A percentile compares a stretch with the other conserved stretches of the same genome.
Evolutionary conservation across 2,888 invertebrate species (phyloP).

Genomic region (Rhaphigaster nebulosa): DNA sequence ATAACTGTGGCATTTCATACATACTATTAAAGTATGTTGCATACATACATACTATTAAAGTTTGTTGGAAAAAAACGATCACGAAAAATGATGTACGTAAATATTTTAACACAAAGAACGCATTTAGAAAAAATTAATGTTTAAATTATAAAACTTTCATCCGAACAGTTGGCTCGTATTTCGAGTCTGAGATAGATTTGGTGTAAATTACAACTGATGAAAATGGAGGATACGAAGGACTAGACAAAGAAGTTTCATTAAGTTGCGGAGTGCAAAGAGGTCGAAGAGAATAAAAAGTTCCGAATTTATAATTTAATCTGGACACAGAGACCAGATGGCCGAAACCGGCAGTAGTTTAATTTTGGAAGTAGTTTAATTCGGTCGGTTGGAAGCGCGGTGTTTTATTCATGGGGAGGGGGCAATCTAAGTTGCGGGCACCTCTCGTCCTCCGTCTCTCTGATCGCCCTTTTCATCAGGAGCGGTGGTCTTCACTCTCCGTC

Average conservation of each 20-base stretch:
- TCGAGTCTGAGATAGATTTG: too few relatives aligned
- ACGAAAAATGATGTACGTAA: too few relatives aligned
- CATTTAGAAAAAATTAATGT: background rate
- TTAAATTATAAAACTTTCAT: background rate
- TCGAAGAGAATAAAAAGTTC: background rate
- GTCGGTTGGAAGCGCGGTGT: background rate
- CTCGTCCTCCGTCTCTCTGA: background rate
- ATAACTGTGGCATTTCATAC: too few relatives aligned
- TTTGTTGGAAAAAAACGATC: too few relatives aligned
- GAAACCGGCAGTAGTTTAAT: background rate
- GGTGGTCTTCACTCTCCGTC: background rate
- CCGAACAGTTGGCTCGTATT: background rate
- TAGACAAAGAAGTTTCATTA: background rate
- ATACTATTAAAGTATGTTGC: too few relatives aligned
- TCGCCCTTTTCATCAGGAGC: background rate
- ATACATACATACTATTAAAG: too few relatives aligned
- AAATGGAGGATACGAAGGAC: background rate
- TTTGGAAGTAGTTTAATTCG: slow-evolving; percentile 31
- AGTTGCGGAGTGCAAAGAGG: background rate
- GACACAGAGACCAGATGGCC: slow-evolving; percentile 7
- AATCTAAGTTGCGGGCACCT: slow-evolving; percentile 9
- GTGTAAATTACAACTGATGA: too few relatives aligned
- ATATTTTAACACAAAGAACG: too few relatives aligned
- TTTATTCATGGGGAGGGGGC: background rate
- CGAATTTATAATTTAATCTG: slow-evolving; percentile 33